These are phyloP conservation scores for Hippoglossus stenolepis DNA, from an alignment of 2,113 vertebrate species.

Conservation along the genomic window DNA sequence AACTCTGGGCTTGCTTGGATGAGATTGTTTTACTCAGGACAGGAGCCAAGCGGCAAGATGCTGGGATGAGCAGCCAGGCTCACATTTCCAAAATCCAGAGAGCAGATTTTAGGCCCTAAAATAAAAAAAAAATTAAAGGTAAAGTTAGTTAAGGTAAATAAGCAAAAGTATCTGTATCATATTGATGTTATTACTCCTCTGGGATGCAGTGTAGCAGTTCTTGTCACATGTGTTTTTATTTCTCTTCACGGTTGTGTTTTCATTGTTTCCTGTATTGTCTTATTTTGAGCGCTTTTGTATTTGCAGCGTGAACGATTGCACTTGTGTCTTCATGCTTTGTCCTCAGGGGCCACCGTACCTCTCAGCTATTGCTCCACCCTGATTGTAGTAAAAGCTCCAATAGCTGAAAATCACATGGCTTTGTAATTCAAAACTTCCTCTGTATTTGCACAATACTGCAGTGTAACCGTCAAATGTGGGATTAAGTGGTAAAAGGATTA, in stretches of 20 bases:
- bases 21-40: neutral
- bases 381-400: neutral
- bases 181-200: too few species aligned
- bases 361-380: neutral
- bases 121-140: too few species aligned
- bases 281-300: too few species aligned
- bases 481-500: conserved; percentile 44
- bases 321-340: neutral
- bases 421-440: conserved; percentile 18
- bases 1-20: neutral
- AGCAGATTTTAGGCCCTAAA: too few species aligned
- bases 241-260: too few species aligned
- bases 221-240: too few species aligned
- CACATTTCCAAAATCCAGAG: neutral
- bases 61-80: neutral
- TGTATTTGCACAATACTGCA: conserved; percentile 16
- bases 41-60: neutral
- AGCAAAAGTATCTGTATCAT: too few species aligned
- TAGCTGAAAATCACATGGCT: neutral
- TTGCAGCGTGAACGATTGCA: neutral
- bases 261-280: too few species aligned
- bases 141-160: too few species aligned
- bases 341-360: neutral
- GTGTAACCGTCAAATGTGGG: conserved; percentile 10
- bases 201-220: too few species aligned